A percentile compares a stretch with the other conserved stretches of the same genome.
These are phyloP conservation scores for Vicugna pacos DNA, from an alignment of 2,113 vertebrate species.

Conservation along the genomic window DNA sequence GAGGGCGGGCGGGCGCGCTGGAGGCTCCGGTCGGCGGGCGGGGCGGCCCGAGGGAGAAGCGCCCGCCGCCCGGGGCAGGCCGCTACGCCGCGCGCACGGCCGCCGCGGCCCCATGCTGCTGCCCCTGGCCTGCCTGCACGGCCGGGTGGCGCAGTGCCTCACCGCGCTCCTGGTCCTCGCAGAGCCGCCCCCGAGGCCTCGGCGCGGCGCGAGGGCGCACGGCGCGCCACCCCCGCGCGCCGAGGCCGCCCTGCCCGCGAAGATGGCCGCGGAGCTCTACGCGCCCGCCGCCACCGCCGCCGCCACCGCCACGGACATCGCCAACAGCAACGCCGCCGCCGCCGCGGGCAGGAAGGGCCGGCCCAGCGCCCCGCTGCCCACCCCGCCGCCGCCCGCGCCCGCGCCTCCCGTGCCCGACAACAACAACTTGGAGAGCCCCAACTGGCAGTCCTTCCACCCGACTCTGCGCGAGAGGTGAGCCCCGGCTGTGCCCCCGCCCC, in stretches of 20 bases:
- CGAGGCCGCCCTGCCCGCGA: conserved; percentile 89
- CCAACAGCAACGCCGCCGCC: conserved; percentile 88
- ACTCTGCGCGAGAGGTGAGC: conserved; percentile 95
- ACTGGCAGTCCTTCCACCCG: conserved; percentile 95
- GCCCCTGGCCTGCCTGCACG: conserved; percentile 91
- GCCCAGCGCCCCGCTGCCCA: conserved; percentile 87
- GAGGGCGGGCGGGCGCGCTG: neutral
- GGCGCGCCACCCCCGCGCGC: conserved; percentile 84
- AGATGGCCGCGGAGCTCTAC: conserved; percentile 97
- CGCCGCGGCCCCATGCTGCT: conserved; percentile 89
- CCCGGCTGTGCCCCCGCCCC: neutral
- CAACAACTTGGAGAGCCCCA: conserved; percentile 94
- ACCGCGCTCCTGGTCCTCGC: conserved; percentile 95
- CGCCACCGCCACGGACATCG: conserved; percentile 86
- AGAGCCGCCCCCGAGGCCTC: conserved; percentile 95
- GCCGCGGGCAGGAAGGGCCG: conserved; percentile 87
- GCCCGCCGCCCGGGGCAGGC: neutral
- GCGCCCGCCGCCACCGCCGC: conserved; percentile 80
- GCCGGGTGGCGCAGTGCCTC: conserved; percentile 96
- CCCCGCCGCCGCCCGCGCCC: conserved; percentile 88
- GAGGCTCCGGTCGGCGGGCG: neutral
- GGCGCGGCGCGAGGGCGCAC: conserved; percentile 88
- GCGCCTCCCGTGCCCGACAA: conserved; percentile 92
- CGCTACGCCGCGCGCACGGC: neutral
- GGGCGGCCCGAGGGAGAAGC: conserved; percentile 39